Evolutionary conservation across 2,888 invertebrate species (phyloP), one percentile per base, ranked within the genome.

Genomic region (Nasonia oneida): DNA sequence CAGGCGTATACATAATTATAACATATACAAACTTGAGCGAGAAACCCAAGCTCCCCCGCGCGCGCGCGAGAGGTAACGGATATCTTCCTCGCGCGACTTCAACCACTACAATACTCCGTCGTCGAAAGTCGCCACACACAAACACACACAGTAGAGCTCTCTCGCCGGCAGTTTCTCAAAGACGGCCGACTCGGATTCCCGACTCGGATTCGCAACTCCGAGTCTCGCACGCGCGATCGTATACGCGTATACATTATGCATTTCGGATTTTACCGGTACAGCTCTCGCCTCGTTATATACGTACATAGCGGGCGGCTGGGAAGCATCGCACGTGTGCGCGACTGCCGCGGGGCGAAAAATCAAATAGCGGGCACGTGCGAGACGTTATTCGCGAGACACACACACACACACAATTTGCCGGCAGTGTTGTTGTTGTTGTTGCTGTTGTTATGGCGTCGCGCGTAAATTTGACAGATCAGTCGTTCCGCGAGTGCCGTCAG

Each of bases 201-300:
- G 23, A 29, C 67, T 23, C 23, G 23, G 23, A 23, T 23, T 23
- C 23, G 67, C 57, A 70, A 70, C 47, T 79, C 50, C 23, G 50
- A 79, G 29, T 79, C 77, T 57, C 76, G 71, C 75, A 85, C 87
- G 84, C 75, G 86, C 87, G 84, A 88, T 87, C 89, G 88, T 89
- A 90, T 86, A 86, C 37, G 37, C 37, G 37, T 88, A 91, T 91
- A 89, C 90, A 91, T 92, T 91, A 91, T 91, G 91, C 91, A 91
- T 90, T 89, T 88, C 80, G 88, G 89, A 91, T 91, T 91, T 91
- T 89, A 91, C 90, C 37, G 4, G 37, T 29, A 29, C 29, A 29
- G 29, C 29, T 29, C 90, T 91, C 91, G 29, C 42, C 18, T 53
- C 14, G 6, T 47, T 64, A 12, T 1, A 14, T 29, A n/a, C 15